These are phyloP conservation scores for Netelia fuscicornis DNA, from an alignment of 2,888 invertebrate species.

Conservation along the genomic window DNA sequence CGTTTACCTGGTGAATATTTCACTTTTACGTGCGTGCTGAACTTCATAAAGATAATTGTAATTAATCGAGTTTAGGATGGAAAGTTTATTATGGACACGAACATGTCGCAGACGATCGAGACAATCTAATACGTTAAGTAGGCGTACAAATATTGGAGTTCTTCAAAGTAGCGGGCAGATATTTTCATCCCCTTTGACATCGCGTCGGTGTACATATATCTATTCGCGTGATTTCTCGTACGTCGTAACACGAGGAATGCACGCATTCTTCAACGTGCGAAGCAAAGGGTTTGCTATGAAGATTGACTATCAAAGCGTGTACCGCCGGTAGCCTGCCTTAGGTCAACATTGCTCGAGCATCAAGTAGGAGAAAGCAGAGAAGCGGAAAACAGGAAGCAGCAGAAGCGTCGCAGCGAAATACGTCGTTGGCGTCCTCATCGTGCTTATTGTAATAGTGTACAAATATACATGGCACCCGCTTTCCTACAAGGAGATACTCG, in stretches of 20 bases:
- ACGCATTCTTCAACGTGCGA: slow-evolving; percentile 2
- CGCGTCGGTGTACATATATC: background rate
- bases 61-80: too few relatives aligned
- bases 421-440: background rate
- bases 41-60: too few relatives aligned
- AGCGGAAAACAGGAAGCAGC: background rate
- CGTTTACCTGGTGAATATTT: too few relatives aligned
- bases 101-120: too few relatives aligned
- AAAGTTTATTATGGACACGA: too few relatives aligned
- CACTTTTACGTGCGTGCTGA: too few relatives aligned
- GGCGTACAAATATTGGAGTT: too few relatives aligned
- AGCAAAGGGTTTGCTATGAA: background rate
- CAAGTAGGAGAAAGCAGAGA: slow-evolving; percentile 14
- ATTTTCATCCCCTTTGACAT: too few relatives aligned
- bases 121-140: too few relatives aligned
- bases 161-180: too few relatives aligned
- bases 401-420: background rate
- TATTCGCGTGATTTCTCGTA: background rate
- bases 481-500: background rate
- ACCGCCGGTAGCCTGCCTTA: background rate
- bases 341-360: slow-evolving; percentile 12
- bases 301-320: slow-evolving; percentile 24
- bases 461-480: background rate
- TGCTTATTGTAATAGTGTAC: slow-evolving; percentile 6
- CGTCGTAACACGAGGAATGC: background rate